Conservation (phyloP, 2,113 vertebrate genomes). For the Mandrillus leucophaeus region DNA sequence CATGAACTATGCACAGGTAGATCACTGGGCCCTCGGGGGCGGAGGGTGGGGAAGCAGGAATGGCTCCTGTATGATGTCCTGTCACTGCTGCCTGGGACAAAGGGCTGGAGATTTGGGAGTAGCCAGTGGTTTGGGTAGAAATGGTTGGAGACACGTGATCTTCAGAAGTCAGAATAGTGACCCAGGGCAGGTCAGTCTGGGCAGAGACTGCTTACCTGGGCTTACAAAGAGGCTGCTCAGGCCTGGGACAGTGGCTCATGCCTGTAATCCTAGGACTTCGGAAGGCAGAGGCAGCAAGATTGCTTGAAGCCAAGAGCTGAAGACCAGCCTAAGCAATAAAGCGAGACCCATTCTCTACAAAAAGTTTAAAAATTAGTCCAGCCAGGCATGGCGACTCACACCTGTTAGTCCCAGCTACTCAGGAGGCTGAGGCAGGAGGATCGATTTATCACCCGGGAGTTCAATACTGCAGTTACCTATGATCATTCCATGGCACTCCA, state of each 20-base stretch:
- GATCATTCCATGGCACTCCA: no score
- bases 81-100: neutral
- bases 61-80: neutral
- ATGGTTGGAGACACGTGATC: neutral
- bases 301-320: no score
- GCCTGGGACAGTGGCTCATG: neutral
- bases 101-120: neutral
- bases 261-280: neutral
- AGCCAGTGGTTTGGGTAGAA: neutral
- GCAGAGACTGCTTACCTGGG: neutral
- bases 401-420: neutral
- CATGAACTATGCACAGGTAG: no score
- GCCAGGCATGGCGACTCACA: neutral
- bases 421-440: no score
- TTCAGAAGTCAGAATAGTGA: neutral
- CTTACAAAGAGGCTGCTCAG: neutral
- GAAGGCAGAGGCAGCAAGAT: no score
- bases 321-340: no score
- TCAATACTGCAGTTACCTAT: no score
- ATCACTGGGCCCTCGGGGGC: no score
- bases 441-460: no score
- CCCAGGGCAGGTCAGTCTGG: neutral
- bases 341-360: no score
- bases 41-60: neutral
- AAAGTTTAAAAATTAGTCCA: neutral